Conservation (phyloP, 2,888 invertebrate species). For the Metacarcinus magister region DNA sequence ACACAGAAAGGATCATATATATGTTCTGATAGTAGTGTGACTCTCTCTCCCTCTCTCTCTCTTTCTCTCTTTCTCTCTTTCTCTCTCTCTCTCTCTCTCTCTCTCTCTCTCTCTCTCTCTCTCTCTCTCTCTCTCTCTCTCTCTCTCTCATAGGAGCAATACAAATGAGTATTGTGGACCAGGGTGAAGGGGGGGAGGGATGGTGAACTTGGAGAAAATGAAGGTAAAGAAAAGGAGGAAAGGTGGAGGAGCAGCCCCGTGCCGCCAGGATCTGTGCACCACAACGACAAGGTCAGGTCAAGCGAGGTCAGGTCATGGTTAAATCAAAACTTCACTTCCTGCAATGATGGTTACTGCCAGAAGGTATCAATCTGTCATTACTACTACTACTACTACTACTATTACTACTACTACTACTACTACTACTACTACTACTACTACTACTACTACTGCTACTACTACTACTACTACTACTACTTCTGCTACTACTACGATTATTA, state of each 20-base stretch:
- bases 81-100: slow-evolving; percentile 42
- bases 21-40: neutral
- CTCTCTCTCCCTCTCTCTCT: slow-evolving; percentile 54
- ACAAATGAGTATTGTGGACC: neutral
- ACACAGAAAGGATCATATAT: neutral
- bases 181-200: neutral
- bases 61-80: slow-evolving; percentile 27
- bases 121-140: neutral
- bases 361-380: too few relatives aligned
- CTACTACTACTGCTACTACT: slow-evolving; percentile 33
- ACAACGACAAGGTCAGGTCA: neutral
- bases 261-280: too few relatives aligned
- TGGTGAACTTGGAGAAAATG: neutral
- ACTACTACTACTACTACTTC: slow-evolving; percentile 51
- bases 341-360: neutral
- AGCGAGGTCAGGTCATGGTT: neutral
- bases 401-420: neutral
- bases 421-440: slow-evolving; percentile 54
- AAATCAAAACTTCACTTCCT: neutral
- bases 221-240: too few relatives aligned
- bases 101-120: neutral
- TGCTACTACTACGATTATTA: slow-evolving; percentile 62
- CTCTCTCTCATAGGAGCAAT: neutral
- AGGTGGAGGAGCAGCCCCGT: too few relatives aligned
- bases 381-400: neutral